A percentile compares a stretch with the other conserved stretches of the same genome.
Conservation (phyloP, 2,113 vertebrate genomes). For the Xiphias gladius region DNA sequence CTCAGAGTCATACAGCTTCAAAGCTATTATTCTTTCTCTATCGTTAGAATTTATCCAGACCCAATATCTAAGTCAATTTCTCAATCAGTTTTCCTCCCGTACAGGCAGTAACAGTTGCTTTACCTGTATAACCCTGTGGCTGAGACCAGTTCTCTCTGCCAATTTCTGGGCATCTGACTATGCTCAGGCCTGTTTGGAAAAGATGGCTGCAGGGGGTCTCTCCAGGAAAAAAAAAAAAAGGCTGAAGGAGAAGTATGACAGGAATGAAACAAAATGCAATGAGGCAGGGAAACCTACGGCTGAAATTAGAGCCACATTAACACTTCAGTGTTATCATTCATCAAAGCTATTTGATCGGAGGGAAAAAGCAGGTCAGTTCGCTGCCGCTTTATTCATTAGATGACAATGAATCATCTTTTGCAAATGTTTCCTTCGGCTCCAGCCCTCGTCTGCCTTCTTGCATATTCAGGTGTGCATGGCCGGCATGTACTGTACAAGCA, state of each 20-base stretch:
- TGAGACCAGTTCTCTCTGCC: too few relatives aligned
- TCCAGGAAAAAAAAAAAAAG: neutral
- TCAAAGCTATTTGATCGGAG: conserved; percentile 23
- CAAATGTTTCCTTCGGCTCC: conserved; percentile 10
- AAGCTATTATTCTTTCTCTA: too few relatives aligned
- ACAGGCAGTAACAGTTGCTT: too few relatives aligned
- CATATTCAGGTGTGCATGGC: conserved; percentile 36
- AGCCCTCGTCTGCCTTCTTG: conserved; percentile 9
- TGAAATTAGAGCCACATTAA: conserved; percentile 24
- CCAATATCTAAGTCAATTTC: too few relatives aligned
- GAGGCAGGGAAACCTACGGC: conserved; percentile 9
- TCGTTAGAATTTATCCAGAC: too few relatives aligned
- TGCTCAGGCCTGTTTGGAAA: conserved; percentile 52
- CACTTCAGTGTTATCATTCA: neutral
- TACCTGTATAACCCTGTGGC: too few relatives aligned
- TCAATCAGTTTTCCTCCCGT: neutral
- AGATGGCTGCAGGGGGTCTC: conserved; percentile 31
- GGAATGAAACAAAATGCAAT: conserved; percentile 32
- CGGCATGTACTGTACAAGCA: conserved; percentile 49
- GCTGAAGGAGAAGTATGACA: conserved; percentile 18
- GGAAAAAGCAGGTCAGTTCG: conserved; percentile 15
- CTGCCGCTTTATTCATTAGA: neutral
- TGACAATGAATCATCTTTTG: neutral
- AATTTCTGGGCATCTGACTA: neutral
- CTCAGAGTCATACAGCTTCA: too few relatives aligned